Evolutionary conservation across 2,888 invertebrate genomes (phyloP).

Genomic region (Caenorhabditis sp.): DNA sequence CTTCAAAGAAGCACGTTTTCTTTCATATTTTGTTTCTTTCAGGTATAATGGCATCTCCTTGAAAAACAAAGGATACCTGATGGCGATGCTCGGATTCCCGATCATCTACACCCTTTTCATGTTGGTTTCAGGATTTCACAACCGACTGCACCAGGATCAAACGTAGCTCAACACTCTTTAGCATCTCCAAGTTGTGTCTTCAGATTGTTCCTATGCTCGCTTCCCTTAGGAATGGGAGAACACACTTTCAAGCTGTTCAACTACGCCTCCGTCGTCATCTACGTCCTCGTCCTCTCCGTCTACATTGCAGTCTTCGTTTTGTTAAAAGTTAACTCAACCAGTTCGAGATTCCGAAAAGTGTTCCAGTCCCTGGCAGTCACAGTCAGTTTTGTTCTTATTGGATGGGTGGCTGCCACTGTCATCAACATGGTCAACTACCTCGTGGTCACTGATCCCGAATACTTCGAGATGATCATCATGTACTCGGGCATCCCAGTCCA

Average conservation of each 20-base stretch:
- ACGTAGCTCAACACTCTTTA: neutral
- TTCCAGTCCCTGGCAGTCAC: slow-evolving; percentile 51
- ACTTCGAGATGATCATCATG: slow-evolving; percentile 31
- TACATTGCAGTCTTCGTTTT: slow-evolving; percentile 25
- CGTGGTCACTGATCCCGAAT: slow-evolving; percentile 4
- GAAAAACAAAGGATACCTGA: slow-evolving; percentile 25
- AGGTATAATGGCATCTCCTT: slow-evolving; percentile 35
- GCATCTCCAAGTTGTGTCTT: too few species aligned
- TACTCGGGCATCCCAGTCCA: slow-evolving; percentile 62
- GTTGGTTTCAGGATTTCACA: neutral
- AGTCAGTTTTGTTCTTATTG: slow-evolving; percentile 44
- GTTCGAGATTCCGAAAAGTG: slow-evolving; percentile 30
- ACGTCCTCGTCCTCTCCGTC: slow-evolving; percentile 19
- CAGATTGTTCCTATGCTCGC: slow-evolving; percentile 33
- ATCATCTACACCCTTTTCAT: slow-evolving; percentile 15
- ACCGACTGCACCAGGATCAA: neutral
- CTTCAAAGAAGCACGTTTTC: too few species aligned
- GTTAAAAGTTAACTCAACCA: slow-evolving; percentile 24
- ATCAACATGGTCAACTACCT: slow-evolving; percentile 28
- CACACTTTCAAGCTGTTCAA: slow-evolving; percentile 28
- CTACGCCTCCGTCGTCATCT: slow-evolving; percentile 31
- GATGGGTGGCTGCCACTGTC: slow-evolving; percentile 43
- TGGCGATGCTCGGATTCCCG: slow-evolving; percentile 40
- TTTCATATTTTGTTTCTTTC: too few species aligned
- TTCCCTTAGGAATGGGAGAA: slow-evolving; percentile 32